Evolutionary conservation across 2,888 invertebrate genomes (phyloP).

Genomic region (Lasiommata megera): DNA sequence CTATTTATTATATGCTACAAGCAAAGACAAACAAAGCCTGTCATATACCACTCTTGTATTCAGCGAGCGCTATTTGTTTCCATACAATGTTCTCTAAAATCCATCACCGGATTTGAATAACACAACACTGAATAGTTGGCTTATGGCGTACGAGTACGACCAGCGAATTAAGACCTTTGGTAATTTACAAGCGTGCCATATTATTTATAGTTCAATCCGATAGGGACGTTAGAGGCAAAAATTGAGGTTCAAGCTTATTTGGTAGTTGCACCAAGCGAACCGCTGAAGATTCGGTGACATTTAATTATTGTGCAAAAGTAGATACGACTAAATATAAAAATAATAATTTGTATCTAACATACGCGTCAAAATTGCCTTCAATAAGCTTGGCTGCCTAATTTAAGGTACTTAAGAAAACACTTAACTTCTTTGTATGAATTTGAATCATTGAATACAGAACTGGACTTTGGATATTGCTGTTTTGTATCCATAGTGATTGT

Average conservation of each 20-base stretch:
- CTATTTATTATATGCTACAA: conserved; percentile 1
- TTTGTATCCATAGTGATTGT: too few relatives aligned
- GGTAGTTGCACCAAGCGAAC: background rate
- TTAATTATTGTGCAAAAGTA: too few relatives aligned
- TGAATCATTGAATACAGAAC: too few relatives aligned
- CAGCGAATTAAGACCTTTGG: conserved; percentile 36
- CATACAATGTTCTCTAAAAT: conserved; percentile 72
- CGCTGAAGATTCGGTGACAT: too few relatives aligned
- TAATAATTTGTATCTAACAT: too few relatives aligned
- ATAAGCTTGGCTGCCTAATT: too few relatives aligned
- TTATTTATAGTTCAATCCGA: background rate
- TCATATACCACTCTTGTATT: conserved; percentile 33
- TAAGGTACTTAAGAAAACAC: too few relatives aligned
- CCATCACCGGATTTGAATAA: conserved; percentile 71
- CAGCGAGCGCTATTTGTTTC: conserved; percentile 62
- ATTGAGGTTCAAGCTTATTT: background rate
- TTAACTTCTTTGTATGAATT: too few relatives aligned
- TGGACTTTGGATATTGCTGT: too few relatives aligned
- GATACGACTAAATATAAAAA: too few relatives aligned
- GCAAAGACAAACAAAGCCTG: conserved; percentile 30
- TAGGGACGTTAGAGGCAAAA: background rate
- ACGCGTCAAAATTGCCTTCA: too few relatives aligned
- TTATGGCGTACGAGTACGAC: conserved; percentile 51
- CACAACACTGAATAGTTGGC: conserved; percentile 70
- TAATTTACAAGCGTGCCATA: background rate